Evolutionary conservation across 2,797 vertebrate species (phyloP), one percentile per base, ranked within the genome.

Genomic region (Trematomus bernacchii): DNA sequence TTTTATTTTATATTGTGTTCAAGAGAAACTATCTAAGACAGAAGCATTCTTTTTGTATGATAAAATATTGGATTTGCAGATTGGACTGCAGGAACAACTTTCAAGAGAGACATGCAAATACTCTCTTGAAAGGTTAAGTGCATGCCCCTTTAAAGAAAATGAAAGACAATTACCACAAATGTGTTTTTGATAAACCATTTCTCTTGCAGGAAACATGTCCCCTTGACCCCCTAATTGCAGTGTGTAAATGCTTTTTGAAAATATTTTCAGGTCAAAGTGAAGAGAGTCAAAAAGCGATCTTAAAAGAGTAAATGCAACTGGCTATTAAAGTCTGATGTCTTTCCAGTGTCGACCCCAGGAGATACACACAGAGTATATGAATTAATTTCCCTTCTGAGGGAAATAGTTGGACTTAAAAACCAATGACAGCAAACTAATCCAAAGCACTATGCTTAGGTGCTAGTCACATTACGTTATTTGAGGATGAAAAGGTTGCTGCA

Each of bases 401-500:
- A 65, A 65, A 57, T 48, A 10, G 69, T 50, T 66, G 12, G n/a
- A 62, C 50, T 37, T 16, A 18, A 44, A 30, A 57, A 55, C 52
- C 14, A 44, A 40, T 48, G 58, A 64, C 57, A 21, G n/a, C 42
- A 73, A 60, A 54, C 65, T 30, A 14, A 77, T 48, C 43, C 53
- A 48, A 53, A 37, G 18, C 65, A 15, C 52, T 46, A 18, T n/a
- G 63, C 42, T 65, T 18, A 27, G 10, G 53, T 47, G 46, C 33
- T 73, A 47, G 51, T 66, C 62, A 68, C n/a, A 43, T 55, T 78
- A 47, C 58, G 71, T 66, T 44, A 37, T 58, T 68, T 73, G 40
- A 63, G 60, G 59, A 77, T 65, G 74, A 80, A 73, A 82, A 67
- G 43, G 14, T 62, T 73, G 73, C 61, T 68, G 62, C 19, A 43